phyloP scores from a whole-genome alignment of 2,797 vertebrate genomes.

The Apogon talboti region DNA sequence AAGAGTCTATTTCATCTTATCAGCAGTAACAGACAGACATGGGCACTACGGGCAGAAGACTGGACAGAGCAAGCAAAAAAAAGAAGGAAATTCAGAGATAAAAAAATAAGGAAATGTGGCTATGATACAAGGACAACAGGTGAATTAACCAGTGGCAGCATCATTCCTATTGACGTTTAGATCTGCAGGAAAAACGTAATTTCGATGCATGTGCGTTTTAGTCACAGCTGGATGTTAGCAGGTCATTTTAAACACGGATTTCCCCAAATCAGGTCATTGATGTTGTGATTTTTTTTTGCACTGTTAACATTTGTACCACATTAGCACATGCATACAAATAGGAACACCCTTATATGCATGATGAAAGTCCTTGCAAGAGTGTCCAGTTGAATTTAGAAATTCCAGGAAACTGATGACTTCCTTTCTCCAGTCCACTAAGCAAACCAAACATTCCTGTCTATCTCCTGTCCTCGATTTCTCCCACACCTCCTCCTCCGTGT shows the following conservation, averaged over 20 bases:
- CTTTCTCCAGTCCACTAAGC: conserved; percentile 55
- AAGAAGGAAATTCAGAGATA: neutral
- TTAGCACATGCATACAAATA: too few relatives aligned
- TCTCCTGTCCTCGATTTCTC: conserved; percentile 59
- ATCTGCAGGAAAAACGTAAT: too few relatives aligned
- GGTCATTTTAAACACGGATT: conserved; percentile 28
- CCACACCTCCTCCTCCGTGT: conserved; percentile 36
- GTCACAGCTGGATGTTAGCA: conserved; percentile 8
- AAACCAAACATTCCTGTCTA: conserved; percentile 64
- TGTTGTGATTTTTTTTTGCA: conserved; percentile 8
- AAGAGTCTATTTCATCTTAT: conserved; percentile 71
- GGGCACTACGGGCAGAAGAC: conserved; percentile 38
- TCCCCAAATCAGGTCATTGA: conserved; percentile 25
- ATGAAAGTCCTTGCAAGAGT: conserved; percentile 56
- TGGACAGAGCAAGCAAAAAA: conserved; percentile 36
- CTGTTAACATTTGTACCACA: conserved; percentile 34
- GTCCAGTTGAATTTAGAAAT: conserved; percentile 63
- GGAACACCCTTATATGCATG: conserved; percentile 42
- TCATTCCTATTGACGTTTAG: too few relatives aligned
- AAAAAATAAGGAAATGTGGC: conserved; percentile 13
- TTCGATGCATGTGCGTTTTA: neutral
- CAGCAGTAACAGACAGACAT: conserved; percentile 63
- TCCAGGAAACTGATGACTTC: conserved; percentile 74
- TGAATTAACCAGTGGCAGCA: neutral
- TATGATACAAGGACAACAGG: conserved; percentile 8